Conservation (phyloP, 2,797 vertebrate species). For the Muscicapa striata region DNA sequence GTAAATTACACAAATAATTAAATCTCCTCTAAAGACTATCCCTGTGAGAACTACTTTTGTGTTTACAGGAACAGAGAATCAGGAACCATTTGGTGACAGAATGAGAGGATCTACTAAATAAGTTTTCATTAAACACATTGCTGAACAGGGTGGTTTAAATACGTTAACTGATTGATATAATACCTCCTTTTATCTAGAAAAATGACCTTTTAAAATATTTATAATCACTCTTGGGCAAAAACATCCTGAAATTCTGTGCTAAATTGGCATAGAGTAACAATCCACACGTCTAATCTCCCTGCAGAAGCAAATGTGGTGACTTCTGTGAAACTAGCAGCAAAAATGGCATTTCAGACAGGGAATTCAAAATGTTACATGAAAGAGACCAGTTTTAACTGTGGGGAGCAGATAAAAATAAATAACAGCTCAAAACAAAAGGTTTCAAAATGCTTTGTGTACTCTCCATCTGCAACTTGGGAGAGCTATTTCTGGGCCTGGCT, state of each 20-base stretch:
- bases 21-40: neutral
- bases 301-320: neutral
- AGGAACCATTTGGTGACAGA: neutral
- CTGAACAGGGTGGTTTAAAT: neutral
- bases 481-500: neutral
- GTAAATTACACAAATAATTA: constrained; percentile 21
- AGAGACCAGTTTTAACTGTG: neutral
- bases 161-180: neutral
- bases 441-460: neutral
- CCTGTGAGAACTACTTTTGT: neutral
- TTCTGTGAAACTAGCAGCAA: neutral
- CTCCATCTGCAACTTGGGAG: neutral
- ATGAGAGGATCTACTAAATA: constrained; percentile 28
- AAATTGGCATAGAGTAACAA: neutral
- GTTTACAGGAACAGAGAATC: neutral
- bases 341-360: neutral
- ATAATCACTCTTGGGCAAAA: neutral
- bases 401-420: neutral
- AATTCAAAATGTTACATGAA: neutral
- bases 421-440: neutral
- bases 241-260: neutral
- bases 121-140: constrained; percentile 7
- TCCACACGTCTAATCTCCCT: neutral
- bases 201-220: constrained; percentile 46
- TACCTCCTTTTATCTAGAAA: neutral